Evolutionary conservation across 2,888 invertebrate species (phyloP).

Genomic region (Ditula angustiorana): DNA sequence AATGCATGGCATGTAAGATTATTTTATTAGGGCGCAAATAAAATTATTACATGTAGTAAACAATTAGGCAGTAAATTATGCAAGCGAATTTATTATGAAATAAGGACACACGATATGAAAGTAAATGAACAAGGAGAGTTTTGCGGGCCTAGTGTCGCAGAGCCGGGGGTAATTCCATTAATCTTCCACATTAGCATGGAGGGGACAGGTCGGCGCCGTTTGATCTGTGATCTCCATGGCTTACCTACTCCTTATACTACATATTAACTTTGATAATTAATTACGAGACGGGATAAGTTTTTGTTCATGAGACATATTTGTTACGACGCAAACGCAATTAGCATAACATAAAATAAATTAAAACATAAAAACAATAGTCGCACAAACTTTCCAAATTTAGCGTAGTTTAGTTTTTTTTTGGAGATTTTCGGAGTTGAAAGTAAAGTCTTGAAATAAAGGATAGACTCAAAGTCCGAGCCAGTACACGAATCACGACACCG

Average conservation of each 20-base stretch:
- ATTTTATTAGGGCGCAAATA: background rate
- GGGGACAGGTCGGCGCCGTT: slow-evolving; percentile 70
- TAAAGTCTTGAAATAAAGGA: no score
- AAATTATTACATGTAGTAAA: background rate
- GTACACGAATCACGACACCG: slow-evolving; percentile 64
- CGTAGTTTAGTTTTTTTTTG: no score
- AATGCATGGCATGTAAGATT: no score
- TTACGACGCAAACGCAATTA: no score
- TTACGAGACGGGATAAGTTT: slow-evolving; percentile 48
- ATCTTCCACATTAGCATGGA: slow-evolving; percentile 73
- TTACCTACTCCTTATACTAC: slow-evolving; percentile 62
- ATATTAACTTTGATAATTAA: slow-evolving; percentile 67
- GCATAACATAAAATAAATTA: no score
- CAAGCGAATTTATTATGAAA: slow-evolving; percentile 6
- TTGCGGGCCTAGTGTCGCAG: slow-evolving; percentile 56
- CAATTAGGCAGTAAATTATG: background rate
- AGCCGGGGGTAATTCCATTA: slow-evolving; percentile 72
- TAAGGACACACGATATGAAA: slow-evolving; percentile 53
- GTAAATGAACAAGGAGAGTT: slow-evolving; percentile 62
- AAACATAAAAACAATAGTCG: no score
- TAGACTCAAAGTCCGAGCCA: background rate
- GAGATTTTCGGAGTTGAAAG: no score
- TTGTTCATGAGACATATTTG: background rate
- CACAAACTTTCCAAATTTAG: no score
- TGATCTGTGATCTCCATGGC: slow-evolving; percentile 63